Conservation (phyloP, 2,113 vertebrate species). For the Sakesphorus luctuosus region DNA sequence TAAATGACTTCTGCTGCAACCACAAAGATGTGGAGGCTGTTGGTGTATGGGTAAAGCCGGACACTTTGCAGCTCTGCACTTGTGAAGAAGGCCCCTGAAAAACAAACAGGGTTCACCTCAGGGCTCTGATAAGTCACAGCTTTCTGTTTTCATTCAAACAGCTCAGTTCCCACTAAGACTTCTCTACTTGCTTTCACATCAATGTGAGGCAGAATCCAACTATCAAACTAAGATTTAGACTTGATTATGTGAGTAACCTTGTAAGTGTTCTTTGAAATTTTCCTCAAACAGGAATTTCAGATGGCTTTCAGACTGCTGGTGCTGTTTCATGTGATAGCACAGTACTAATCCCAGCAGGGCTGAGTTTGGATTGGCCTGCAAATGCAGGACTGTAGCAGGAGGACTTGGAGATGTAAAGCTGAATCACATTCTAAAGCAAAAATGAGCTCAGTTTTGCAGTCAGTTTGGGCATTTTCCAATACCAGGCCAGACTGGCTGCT, state of each 20-base stretch:
- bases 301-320: not conserved
- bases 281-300: not conserved
- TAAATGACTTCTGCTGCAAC: constrained; percentile 88
- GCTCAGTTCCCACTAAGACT: not conserved
- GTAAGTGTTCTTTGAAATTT: not conserved
- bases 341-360: not conserved
- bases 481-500: not conserved
- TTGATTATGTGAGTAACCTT: not conserved
- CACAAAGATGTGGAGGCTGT: constrained; percentile 89
- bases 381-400: not conserved
- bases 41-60: constrained; percentile 87
- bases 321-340: not conserved
- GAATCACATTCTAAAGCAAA: not conserved
- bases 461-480: not conserved
- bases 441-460: not conserved
- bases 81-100: constrained; percentile 88
- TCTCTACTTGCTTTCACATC: not conserved
- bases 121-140: not conserved
- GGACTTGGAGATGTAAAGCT: not conserved
- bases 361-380: not conserved
- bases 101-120: not conserved
- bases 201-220: not conserved
- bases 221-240: not conserved
- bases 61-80: constrained; percentile 84
- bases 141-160: not conserved